Conservation (phyloP, 2,888 invertebrate genomes). For the Pristionchus mayeri region DNA sequence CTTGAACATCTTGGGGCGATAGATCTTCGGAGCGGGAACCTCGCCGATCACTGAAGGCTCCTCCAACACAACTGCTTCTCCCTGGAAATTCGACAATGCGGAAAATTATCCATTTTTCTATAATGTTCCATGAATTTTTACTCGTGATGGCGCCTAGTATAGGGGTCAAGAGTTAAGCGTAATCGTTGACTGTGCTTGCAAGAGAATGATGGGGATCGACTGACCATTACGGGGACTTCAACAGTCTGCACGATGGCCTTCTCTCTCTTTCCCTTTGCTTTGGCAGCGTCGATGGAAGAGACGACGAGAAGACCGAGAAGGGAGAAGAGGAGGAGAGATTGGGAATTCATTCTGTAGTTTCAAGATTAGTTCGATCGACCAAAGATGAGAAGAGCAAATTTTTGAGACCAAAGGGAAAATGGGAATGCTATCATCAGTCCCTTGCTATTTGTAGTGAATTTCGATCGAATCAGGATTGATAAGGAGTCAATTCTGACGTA, state of each 20-base stretch:
- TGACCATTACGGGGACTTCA: neutral
- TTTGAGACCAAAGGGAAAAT: no score
- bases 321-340: constrained; percentile 54
- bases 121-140: neutral
- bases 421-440: no score
- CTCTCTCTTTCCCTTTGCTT: constrained; percentile 29
- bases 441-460: no score
- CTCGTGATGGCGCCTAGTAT: no score
- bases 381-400: no score
- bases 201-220: neutral
- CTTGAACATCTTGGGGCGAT: constrained; percentile 61
- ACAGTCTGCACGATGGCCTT: constrained; percentile 48
- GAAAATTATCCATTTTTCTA: neutral
- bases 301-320: constrained; percentile 58
- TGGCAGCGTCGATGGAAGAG: constrained; percentile 57
- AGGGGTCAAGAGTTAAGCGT: neutral
- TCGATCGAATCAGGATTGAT: no score
- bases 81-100: neutral
- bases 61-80: constrained; percentile 43
- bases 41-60: neutral
- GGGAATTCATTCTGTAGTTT: constrained; percentile 54
- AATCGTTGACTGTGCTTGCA: neutral
- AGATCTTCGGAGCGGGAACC: constrained; percentile 48
- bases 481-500: no score
- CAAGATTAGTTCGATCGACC: no score